Base-by-base conservation (phyloP, 2,797 vertebrate genomes). In the Streptopelia turtur region DNA sequence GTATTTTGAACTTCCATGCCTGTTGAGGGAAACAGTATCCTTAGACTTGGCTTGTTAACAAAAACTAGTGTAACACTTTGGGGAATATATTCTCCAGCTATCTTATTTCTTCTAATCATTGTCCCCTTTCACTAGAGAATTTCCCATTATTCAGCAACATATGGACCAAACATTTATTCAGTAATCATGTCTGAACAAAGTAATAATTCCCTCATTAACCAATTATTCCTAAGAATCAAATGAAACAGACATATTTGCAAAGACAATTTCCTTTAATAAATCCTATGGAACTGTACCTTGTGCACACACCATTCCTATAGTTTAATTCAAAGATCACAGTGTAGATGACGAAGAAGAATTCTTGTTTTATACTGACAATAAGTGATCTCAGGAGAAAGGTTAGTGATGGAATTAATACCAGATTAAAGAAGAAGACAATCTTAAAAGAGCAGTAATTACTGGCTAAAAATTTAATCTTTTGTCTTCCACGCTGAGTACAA, bases 91-190 rank as follows among this genome's bases (percentile, higher is more conserved):
- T 97, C 97, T 98, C 90, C 93, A 98, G 97, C 94, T 98, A 98
- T 98, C 97, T 96, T 97, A 96, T 97, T 98, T 98, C 98, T 97
- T 98, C 97, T 98, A 98, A 98, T 98, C 98, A 98, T 97, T 97
- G 97, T 97, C 93, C 97, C 66, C 95, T 96, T 97, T 97, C 96
- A 97, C 97, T 94, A 86, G 96, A 98, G 97, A 97, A 97, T 98
- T 98, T 98, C 94, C 95, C 94, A 96, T 98, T 98, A 98, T 97
- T 96, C 95, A 96, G 95, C 92, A 97, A 98, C 98, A 98, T 98
- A 98, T 98, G 97, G 97, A 98, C 95, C 74, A 97, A 97, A 97
- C 90, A 90, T 97, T 98, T 98, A 96, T 96, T 92, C 87, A 95
- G 97, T 96, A 98, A 98, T 98, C 97, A 97, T 95, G 93, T 96